Percentiles rank a stretch among this genome's conserved stretches.
Conservation (phyloP, 2,888 invertebrate species). For the Chaitophorus viminalis region DNA sequence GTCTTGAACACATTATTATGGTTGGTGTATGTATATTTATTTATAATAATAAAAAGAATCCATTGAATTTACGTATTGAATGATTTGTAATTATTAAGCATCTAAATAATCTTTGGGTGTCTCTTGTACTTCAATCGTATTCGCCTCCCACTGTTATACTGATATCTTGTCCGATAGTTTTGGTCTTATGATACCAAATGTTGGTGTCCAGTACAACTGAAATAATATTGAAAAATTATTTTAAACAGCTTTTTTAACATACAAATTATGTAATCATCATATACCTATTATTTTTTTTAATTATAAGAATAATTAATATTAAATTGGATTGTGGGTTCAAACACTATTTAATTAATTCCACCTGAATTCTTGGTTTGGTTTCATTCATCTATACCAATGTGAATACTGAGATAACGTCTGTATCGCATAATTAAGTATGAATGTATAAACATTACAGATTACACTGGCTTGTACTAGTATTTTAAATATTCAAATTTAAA, state of each 20-base stretch:
- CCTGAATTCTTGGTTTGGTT: too few species aligned
- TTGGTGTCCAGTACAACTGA: constrained; percentile 74
- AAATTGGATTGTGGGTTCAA: too few species aligned
- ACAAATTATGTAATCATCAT: too few species aligned
- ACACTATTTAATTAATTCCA: too few species aligned
- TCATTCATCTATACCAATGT: too few species aligned
- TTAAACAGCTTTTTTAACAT: neutral
- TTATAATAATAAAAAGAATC: constrained; percentile 18
- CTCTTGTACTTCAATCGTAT: constrained; percentile 76
- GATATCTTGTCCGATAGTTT: constrained; percentile 84
- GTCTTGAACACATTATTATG: neutral
- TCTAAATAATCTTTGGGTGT: neutral
- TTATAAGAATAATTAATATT: too few species aligned
- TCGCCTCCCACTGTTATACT: constrained; percentile 97
- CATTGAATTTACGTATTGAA: neutral
- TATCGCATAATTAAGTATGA: too few species aligned
- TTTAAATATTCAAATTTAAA: too few species aligned
- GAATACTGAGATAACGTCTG: too few species aligned
- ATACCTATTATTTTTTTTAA: too few species aligned
- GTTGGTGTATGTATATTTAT: constrained; percentile 33
- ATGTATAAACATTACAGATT: too few species aligned
- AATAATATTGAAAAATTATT: constrained; percentile 56
- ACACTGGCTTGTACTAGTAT: too few species aligned
- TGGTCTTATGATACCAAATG: constrained; percentile 94
- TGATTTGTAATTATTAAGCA: constrained; percentile 23